A percentile compares a stretch with the other conserved stretches of the same genome.
Evolutionary conservation across 2,113 vertebrate species (phyloP).

Genomic region (Malurus alboscapulatus): DNA sequence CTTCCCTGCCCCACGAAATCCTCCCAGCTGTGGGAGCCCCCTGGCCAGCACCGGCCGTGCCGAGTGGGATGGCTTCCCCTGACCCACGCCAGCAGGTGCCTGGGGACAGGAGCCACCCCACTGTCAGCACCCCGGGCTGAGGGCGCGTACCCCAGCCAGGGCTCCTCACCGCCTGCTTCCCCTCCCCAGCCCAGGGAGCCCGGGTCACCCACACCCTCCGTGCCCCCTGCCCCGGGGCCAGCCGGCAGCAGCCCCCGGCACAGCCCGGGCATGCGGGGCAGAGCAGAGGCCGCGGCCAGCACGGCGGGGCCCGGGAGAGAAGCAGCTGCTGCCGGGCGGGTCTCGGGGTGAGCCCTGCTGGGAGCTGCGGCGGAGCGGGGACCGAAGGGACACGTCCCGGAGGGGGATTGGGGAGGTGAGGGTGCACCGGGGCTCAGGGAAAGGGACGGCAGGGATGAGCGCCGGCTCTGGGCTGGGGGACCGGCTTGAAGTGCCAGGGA

Average conservation of each 20-base stretch:
- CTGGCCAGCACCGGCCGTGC: accelerated
- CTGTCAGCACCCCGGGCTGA: background rate
- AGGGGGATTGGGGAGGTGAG: background rate
- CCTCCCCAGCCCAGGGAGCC: background rate
- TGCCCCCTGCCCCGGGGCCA: background rate
- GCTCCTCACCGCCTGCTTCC: background rate
- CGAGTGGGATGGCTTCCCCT: background rate
- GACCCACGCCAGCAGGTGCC: background rate
- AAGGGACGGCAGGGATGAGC: background rate
- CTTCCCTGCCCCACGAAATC: accelerated
- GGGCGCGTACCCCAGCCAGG: no score
- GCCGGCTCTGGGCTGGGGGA: background rate
- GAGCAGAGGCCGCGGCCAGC: background rate
- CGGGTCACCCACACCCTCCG: background rate
- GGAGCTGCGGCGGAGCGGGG: background rate
- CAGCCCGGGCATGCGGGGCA: background rate
- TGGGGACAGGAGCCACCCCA: background rate
- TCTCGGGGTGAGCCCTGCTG: background rate
- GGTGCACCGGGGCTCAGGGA: background rate
- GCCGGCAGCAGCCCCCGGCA: background rate
- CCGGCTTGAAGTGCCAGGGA: background rate
- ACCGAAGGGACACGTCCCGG: background rate
- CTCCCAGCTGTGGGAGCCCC: background rate
- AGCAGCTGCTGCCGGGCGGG: background rate
- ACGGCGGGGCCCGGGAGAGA: background rate